A percentile compares a stretch with the other conserved stretches of the same genome.
Evolutionary conservation across 2,797 vertebrate species (phyloP).

Genomic region (Enteromius paludinosus): DNA sequence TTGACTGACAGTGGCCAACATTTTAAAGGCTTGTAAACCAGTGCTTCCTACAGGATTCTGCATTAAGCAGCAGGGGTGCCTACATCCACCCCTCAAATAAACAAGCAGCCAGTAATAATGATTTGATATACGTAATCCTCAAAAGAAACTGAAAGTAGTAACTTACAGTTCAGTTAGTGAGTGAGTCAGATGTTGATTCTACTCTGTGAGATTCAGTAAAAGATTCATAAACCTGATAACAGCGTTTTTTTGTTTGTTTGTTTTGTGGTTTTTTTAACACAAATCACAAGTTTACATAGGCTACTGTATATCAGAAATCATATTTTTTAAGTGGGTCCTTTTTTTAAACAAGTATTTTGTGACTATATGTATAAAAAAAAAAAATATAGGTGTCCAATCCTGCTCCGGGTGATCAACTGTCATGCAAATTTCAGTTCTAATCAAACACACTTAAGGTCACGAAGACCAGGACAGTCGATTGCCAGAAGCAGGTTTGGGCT

Average conservation of each 20-base stretch:
- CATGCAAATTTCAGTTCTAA: too few species aligned
- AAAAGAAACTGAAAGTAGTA: neutral
- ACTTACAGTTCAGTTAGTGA: neutral
- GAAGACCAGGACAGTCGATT: too few species aligned
- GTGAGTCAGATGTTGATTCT: neutral
- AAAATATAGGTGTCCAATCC: neutral
- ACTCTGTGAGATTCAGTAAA: neutral
- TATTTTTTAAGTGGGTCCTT: neutral
- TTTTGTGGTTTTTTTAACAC: too few species aligned
- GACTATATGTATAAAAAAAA: neutral
- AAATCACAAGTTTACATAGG: neutral
- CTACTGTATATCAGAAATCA: neutral
- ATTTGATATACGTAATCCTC: neutral
- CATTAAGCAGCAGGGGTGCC: neutral
- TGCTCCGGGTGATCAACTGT: too few species aligned
- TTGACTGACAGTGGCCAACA: neutral
- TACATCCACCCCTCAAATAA: neutral
- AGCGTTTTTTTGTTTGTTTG: too few species aligned
- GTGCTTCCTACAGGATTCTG: neutral
- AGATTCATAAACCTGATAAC: neutral
- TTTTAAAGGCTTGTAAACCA: constrained; percentile 13
- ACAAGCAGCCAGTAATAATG: neutral
- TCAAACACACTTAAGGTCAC: too few species aligned
- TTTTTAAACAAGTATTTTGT: neutral
- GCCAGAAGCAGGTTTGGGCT: too few species aligned